Evolutionary conservation across 2,113 vertebrate species (phyloP), one percentile per base, ranked within the genome.

Genomic region (Callithrix jacchus): DNA sequence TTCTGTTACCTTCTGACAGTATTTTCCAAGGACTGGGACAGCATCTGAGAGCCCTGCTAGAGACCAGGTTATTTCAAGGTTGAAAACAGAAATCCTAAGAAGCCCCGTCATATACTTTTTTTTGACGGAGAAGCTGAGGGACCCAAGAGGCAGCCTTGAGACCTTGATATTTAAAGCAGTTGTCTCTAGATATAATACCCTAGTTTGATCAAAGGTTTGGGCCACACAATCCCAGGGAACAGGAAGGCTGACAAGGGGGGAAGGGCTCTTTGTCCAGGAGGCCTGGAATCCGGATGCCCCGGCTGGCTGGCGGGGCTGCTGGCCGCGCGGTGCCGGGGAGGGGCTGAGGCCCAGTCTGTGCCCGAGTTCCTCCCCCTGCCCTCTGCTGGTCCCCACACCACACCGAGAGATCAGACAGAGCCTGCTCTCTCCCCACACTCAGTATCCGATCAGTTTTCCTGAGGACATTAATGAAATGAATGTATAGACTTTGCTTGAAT

Each of bases 231-330:
- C 94, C 97, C 74, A 73, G 87, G 94, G 96, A 95, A 97, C 96
- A 92, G 96, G 97, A 97, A 96, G 79, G 93, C 95, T 27, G 73
- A 70, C 64, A 23, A 58, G 74, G 27, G 94, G 94, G 96, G 94
- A 95, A 93, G 6, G 40, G 66, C 45, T 87, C 77, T 98, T 98
- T 97, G 98, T 98, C 96, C 92, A 25, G 68, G 95, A 0, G 94
- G 94, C 94, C 95, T 97, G 98, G 97, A 98, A 98, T 98, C 97
- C 97, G 97, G 98, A 98, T 98, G 98, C 97, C 89, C 97, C 71
- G 70, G 91, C 12, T 86, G 68, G 90, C 8, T 40, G 97, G 94
- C 35, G 12, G 91, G 84, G 84, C 86, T 32, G 95, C 95, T 45
- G 95, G 58, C 82, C 17, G 9, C 52, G 14, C 52, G 52, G 52